Conservation (phyloP, 2,797 vertebrate genomes). For the Trematomus bernacchii region DNA sequence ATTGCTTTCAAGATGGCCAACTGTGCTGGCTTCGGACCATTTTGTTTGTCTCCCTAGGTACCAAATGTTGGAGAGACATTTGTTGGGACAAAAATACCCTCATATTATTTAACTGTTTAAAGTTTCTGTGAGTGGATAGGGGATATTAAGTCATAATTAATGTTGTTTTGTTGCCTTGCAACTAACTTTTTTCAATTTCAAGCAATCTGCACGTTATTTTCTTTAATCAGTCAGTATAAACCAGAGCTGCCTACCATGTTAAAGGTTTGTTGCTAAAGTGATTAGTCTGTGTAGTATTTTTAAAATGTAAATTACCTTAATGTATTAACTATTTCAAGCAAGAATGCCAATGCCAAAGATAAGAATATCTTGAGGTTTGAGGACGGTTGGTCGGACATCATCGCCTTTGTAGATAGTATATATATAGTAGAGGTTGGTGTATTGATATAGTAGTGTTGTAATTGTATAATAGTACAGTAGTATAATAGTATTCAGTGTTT, state of each 20-base stretch:
- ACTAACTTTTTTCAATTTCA: neutral
- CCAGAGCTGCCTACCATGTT: neutral
- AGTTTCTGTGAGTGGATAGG: neutral
- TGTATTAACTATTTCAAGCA: neutral
- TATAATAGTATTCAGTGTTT: no score
- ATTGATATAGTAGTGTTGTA: no score
- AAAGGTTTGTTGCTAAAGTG: no score
- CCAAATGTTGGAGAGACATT: constrained; percentile 10
- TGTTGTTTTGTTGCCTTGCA: neutral
- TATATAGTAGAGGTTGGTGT: no score
- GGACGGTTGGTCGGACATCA: neutral
- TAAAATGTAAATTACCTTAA: no score
- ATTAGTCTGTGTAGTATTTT: no score
- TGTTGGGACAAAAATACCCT: neutral
- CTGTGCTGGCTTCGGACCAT: constrained; percentile 26
- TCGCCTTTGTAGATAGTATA: no score
- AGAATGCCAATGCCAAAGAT: neutral
- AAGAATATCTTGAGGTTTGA: neutral
- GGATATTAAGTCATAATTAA: neutral
- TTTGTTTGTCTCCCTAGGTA: constrained; percentile 22
- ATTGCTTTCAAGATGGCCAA: constrained; percentile 33
- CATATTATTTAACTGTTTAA: neutral
- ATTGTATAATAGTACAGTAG: no score
- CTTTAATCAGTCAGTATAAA: neutral
- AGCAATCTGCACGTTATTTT: neutral